phyloP scores from a whole-genome alignment of 64 coral and sea anemone genomes.

The Montipora foliosa region DNA sequence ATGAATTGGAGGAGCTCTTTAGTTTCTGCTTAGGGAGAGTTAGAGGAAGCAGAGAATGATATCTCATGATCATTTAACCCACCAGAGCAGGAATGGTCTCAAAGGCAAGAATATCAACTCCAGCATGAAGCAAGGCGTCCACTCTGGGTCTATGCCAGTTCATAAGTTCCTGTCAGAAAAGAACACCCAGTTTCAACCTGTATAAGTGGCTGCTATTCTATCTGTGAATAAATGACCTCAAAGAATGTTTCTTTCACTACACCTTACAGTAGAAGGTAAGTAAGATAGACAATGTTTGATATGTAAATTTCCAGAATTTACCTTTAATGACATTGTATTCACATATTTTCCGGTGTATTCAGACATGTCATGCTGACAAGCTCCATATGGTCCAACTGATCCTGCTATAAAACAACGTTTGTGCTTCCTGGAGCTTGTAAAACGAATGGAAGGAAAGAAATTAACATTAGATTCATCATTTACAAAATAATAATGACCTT shows the following conservation, averaged over 20 bases:
- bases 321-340: conserved; percentile 74
- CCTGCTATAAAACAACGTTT: conserved; percentile 70
- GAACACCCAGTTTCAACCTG: background rate
- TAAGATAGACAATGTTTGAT: too few species aligned
- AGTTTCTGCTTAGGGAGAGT: background rate
- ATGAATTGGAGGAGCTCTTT: too few species aligned
- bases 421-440: background rate
- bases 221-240: background rate
- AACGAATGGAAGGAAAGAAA: too few species aligned
- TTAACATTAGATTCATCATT: background rate
- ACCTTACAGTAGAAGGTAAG: too few species aligned
- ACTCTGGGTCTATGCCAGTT: conserved; percentile 86
- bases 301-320: background rate
- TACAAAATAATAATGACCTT: too few species aligned
- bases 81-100: conserved; percentile 98
- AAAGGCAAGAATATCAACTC: conserved; percentile 87
- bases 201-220: background rate
- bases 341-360: conserved; percentile 95
- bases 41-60: too few species aligned
- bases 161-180: conserved; percentile 67
- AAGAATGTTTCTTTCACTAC: too few species aligned
- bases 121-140: conserved; percentile 73
- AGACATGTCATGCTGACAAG: conserved; percentile 78
- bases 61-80: background rate
- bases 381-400: conserved; percentile 92